phyloP scores from a whole-genome alignment of 2,797 vertebrate genomes.

The Acridotheres tristis region DNA sequence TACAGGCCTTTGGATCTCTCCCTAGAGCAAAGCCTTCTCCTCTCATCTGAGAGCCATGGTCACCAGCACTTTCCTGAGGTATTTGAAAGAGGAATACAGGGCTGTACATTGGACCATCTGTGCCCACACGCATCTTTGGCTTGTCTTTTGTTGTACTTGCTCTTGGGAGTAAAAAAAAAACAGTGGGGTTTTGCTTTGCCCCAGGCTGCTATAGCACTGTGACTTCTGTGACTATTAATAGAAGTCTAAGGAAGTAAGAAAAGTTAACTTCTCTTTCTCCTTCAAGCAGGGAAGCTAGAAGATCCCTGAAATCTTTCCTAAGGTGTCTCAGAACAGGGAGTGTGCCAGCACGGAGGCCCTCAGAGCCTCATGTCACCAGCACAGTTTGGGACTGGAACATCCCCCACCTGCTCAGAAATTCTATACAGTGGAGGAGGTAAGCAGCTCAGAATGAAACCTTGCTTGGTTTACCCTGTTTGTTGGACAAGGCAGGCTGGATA shows the following conservation, averaged over 20 bases:
- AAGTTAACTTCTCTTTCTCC: constrained; percentile 39
- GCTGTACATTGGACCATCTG: neutral
- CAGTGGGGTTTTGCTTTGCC: neutral
- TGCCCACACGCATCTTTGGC: neutral
- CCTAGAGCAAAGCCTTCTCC: neutral
- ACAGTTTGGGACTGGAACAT: neutral
- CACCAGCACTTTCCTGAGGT: neutral
- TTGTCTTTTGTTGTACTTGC: neutral
- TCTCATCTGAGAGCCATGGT: neutral
- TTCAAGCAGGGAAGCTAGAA: neutral
- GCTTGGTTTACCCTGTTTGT: neutral
- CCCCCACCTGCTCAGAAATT: neutral
- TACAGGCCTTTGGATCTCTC: neutral
- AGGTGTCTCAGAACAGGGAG: neutral
- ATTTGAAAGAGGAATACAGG: neutral
- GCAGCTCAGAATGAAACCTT: neutral
- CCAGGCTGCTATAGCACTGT: neutral
- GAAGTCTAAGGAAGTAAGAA: constrained; percentile 23
- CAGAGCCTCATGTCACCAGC: neutral
- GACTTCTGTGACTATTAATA: constrained; percentile 33
- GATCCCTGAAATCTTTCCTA: neutral
- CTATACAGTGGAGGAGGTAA: neutral
- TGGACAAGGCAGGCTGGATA: neutral
- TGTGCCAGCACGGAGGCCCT: neutral
- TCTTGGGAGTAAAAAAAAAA: neutral